A percentile compares a stretch with the other conserved stretches of the same genome.
phyloP scores from a whole-genome alignment of 2,113 vertebrate genomes.

The Prinia subflava region DNA sequence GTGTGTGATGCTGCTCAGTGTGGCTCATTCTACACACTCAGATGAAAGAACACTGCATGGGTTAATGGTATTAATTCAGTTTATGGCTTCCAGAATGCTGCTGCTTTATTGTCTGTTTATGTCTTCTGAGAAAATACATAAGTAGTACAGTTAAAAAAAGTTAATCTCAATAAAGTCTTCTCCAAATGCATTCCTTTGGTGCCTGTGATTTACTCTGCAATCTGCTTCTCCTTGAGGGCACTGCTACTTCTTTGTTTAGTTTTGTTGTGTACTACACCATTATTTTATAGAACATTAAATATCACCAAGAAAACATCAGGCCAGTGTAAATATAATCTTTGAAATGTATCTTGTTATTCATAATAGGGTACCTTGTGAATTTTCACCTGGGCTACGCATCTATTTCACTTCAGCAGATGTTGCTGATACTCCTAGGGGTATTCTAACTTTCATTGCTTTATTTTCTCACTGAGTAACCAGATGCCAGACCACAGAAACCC shows the following conservation, averaged over 20 bases:
- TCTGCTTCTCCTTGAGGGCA: not conserved
- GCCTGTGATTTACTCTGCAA: not conserved
- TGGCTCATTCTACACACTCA: not conserved
- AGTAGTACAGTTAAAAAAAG: not conserved
- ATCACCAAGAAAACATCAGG: not conserved
- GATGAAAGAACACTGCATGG: not conserved
- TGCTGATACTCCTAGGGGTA: slow-evolving; percentile 10
- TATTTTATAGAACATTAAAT: not conserved
- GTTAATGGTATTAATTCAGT: not conserved
- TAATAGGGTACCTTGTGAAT: not conserved
- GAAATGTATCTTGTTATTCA: slow-evolving; percentile 25
- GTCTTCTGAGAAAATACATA: not conserved
- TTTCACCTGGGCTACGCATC: slow-evolving; percentile 24
- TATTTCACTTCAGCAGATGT: slow-evolving; percentile 49
- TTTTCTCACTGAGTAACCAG: slow-evolving; percentile 54
- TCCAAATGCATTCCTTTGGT: not conserved
- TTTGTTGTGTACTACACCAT: not conserved
- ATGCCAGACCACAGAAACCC: slow-evolving; percentile 24
- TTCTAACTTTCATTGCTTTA: slow-evolving; percentile 31
- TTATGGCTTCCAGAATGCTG: not conserved
- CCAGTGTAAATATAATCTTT: slow-evolving; percentile 35
- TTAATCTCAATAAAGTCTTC: not conserved
- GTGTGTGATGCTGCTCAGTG: not conserved
- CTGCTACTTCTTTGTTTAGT: not conserved
- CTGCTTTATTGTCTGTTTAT: not conserved